These are phyloP conservation scores for Trichonephila clavipes DNA, from an alignment of 1,140 invertebrate species.

Conservation along the genomic window DNA sequence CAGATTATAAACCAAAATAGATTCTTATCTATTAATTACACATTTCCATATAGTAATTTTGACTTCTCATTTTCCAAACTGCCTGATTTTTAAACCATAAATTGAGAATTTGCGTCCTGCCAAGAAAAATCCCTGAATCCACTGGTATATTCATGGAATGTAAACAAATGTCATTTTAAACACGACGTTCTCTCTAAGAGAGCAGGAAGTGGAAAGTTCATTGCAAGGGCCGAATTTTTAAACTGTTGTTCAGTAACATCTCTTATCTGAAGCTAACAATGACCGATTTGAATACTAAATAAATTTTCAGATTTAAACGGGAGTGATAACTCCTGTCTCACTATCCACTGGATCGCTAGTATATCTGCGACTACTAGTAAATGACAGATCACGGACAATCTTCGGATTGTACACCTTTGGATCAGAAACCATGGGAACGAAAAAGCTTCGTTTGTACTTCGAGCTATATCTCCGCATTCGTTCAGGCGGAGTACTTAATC, in stretches of 20 bases:
- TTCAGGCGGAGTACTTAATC: conserved; percentile 80
- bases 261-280: conserved; percentile 23
- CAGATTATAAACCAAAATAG: too few species aligned
- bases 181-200: too few species aligned
- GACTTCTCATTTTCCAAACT: too few species aligned
- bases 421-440: conserved; percentile 96
- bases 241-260: not conserved
- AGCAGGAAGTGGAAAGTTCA: not conserved
- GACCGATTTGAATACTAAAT: not conserved
- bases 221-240: not conserved
- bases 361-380: conserved; percentile 75
- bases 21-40: too few species aligned
- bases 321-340: conserved; percentile 76
- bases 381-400: conserved; percentile 79
- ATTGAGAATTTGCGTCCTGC: too few species aligned
- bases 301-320: conserved; percentile 56
- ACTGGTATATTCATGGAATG: too few species aligned
- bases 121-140: too few species aligned
- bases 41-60: too few species aligned
- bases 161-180: too few species aligned
- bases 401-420: conserved; percentile 97
- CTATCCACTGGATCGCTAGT: conserved; percentile 77
- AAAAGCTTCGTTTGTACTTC: conserved; percentile 95
- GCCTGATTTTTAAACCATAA: too few species aligned
- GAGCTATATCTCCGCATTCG: conserved; percentile 86